Conservation (phyloP, 2,797 vertebrate species). For the Tapirus indicus region DNA sequence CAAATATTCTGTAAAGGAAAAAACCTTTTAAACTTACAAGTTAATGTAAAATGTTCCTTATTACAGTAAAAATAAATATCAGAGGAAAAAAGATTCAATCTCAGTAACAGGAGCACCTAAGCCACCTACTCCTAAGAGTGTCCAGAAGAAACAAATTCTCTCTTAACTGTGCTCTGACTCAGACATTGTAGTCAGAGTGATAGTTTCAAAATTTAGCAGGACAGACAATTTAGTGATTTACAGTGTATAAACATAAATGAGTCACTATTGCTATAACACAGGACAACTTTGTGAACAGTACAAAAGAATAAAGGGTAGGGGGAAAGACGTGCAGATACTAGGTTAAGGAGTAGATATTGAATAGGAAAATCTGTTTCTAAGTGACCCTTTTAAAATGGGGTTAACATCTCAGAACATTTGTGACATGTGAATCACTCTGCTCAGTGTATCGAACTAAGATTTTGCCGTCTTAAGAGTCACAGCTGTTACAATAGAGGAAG, state of each 20-base stretch:
- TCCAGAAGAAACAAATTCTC: slow-evolving; percentile 67
- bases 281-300: slow-evolving; percentile 40
- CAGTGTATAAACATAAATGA: slow-evolving; percentile 79
- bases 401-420: slow-evolving; percentile 18
- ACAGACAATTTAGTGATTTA: slow-evolving; percentile 74
- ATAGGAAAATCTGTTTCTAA: slow-evolving; percentile 67
- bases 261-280: slow-evolving; percentile 78
- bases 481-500: background rate
- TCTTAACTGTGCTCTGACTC: slow-evolving; percentile 76
- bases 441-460: background rate
- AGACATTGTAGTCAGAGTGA: slow-evolving; percentile 70
- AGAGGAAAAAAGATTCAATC: background rate
- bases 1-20: slow-evolving; percentile 38
- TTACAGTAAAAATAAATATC: slow-evolving; percentile 4
- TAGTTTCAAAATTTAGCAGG: slow-evolving; percentile 77
- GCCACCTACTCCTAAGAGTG: slow-evolving; percentile 53
- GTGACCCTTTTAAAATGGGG: background rate
- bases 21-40: slow-evolving; percentile 1
- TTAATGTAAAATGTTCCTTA: background rate
- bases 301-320: background rate
- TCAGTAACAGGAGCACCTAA: background rate
- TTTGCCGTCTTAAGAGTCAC: background rate
- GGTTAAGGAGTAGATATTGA: rapidly evolving
- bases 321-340: rapidly evolving
- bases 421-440: background rate